Conservation (phyloP, 2,888 invertebrate genomes). For the Drosophila sordidula region DNA sequence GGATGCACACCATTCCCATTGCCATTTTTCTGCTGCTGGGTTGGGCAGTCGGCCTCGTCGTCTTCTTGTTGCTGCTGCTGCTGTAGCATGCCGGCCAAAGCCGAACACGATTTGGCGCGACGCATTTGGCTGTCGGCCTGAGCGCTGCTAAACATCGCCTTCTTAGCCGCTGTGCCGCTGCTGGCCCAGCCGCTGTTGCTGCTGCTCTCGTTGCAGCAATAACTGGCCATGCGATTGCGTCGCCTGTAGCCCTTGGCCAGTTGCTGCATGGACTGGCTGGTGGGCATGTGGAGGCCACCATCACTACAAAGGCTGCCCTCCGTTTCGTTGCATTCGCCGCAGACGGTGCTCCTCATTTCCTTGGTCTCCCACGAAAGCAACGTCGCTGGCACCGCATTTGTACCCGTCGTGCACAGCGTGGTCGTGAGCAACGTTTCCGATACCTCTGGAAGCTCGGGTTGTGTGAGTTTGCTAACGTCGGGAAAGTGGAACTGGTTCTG, state of each 20-base stretch:
- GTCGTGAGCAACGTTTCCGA: constrained; percentile 42
- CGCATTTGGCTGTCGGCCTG: constrained; percentile 85
- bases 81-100: constrained; percentile 77
- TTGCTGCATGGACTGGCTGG: constrained; percentile 86
- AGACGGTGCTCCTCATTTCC: constrained; percentile 57
- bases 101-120: constrained; percentile 89
- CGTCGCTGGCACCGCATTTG: constrained; percentile 26
- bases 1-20: constrained; percentile 33
- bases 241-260: constrained; percentile 86
- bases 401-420: constrained; percentile 17
- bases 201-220: constrained; percentile 86
- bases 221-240: constrained; percentile 88
- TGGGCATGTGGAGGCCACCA: constrained; percentile 88
- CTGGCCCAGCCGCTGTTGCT: constrained; percentile 32
- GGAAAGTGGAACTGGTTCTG: constrained; percentile 86
- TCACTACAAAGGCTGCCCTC: constrained; percentile 87
- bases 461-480: constrained; percentile 53
- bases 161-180: constrained; percentile 38
- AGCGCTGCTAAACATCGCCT: constrained; percentile 26
- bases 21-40: constrained; percentile 60
- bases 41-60: constrained; percentile 66
- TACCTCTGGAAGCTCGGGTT: constrained; percentile 62
- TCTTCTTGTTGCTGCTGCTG: constrained; percentile 53
- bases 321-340: constrained; percentile 84
- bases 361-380: constrained; percentile 15